Base-by-base conservation (phyloP, 2,797 vertebrate genomes). In the Melanotaenia maccullochi region DNA sequence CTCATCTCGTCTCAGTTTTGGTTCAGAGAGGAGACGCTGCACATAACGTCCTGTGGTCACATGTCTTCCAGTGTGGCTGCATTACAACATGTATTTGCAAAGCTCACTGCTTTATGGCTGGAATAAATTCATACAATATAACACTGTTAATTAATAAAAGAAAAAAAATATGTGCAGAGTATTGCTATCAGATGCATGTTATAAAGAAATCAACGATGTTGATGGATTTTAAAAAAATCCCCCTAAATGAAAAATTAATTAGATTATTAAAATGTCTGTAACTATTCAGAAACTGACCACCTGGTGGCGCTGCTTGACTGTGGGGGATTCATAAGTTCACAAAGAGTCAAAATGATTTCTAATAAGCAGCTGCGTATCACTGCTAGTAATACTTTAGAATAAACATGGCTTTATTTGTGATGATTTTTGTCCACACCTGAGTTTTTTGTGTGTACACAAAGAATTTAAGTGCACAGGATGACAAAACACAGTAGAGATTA, bases 281-380 rank as follows among this genome's bases (percentile, higher is more conserved):
- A 30, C 3, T 20, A 14, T 0, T 0, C 28, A 20, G 1, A 14
- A 30, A 9, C 13, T 18, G 22, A 61, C 60, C 60, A 61, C 60
- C 20, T 20, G 86, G 67, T 65, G 86, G 83, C 71, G 80, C 83
- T 61, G 33, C 5, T 65, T 25, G 42, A 56, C 77, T 71, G 14
- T 38, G 28, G 24, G 54, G 40, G 8, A 47, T 76, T 47, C n/a
- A 67, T 0, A 1, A 64, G 12, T 0, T 38, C 5, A 54, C 24
- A 18, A 20, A 0, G 9, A 28, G 28, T 51, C 32, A 63, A 55
- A 6, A 40, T 20, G 1, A 44, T 32, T 51, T 33, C 1, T 36
- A 38, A 61, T 6, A 9, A 4, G 24, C 32, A 18, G 11, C n/a
- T 18, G 49, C 11, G 28, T 55, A 36, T n/a, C n/a, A 3, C n/a